A percentile compares a stretch with the other conserved stretches of the same genome.
These are phyloP conservation scores for Nilaparvata lugens DNA, from an alignment of 1,140 invertebrate species.

Conservation along the genomic window DNA sequence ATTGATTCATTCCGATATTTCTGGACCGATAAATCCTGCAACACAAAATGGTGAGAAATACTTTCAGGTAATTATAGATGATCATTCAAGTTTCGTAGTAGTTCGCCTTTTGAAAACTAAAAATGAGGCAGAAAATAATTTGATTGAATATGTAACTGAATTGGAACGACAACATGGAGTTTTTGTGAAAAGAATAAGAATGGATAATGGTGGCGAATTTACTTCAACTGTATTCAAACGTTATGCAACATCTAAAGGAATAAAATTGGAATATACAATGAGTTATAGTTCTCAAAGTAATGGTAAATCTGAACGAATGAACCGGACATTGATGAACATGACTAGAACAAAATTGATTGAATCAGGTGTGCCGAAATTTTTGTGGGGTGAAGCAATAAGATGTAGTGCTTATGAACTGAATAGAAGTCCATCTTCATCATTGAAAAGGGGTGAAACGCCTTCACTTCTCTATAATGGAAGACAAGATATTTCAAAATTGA, in stretches of 20 bases:
- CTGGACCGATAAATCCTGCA: conserved; percentile 1
- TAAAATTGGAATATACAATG: conserved; percentile 27
- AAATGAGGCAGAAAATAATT: conserved; percentile 5
- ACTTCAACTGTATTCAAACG: conserved; percentile 18
- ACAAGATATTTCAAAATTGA: conserved; percentile 11
- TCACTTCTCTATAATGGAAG: conserved; percentile 3
- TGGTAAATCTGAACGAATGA: conserved; percentile 32
- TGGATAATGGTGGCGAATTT: conserved; percentile 19
- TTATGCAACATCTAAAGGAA: conserved; percentile 27
- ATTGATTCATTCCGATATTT: conserved; percentile 9
- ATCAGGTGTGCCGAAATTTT: conserved; percentile 19
- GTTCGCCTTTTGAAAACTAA: conserved; percentile 12
- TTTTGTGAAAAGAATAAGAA: conserved; percentile 2
- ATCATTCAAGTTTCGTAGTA: conserved; percentile 5
- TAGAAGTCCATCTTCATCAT: conserved; percentile 7
- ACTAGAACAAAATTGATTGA: conserved; percentile 29
- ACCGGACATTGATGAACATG: conserved; percentile 29
- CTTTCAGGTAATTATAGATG: conserved; percentile 12
- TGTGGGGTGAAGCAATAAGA: conserved; percentile 33
- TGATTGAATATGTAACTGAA: conserved; percentile 11
- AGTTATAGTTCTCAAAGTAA: conserved; percentile 31
- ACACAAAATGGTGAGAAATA: conserved; percentile 6
- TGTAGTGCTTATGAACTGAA: conserved; percentile 12
- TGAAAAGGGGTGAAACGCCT: conserved; percentile 6
- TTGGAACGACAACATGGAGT: neutral